These are phyloP conservation scores for Palloptera scutellata DNA, from an alignment of 2,888 invertebrate genomes.

Conservation along the genomic window DNA sequence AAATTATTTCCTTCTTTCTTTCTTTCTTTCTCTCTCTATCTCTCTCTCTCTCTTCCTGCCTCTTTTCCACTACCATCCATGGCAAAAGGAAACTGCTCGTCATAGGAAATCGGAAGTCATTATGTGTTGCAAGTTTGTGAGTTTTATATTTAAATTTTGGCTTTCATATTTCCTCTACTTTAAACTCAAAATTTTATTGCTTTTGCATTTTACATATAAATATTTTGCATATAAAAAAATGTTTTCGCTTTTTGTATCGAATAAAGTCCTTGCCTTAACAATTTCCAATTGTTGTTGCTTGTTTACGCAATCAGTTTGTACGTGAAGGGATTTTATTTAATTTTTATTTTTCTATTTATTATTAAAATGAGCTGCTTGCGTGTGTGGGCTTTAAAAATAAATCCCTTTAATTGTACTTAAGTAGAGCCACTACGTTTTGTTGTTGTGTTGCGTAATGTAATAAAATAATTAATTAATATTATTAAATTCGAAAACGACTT, in stretches of 20 bases:
- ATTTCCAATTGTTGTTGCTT: neutral
- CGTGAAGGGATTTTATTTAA: conserved; percentile 1
- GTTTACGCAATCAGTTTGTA: conserved; percentile 3
- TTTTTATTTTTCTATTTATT: conserved; percentile 3
- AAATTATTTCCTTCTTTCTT: conserved; percentile 11
- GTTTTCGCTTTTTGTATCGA: neutral
- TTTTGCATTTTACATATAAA: conserved; percentile 11
- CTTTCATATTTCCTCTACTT: neutral
- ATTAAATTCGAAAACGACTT: no score
- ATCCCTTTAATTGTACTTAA: no score
- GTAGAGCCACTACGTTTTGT: no score
- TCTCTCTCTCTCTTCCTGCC: no score
- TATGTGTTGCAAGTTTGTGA: neutral
- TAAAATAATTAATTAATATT: no score
- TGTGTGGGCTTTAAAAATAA: no score
- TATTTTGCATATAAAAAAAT: conserved; percentile 12
- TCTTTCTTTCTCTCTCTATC: neutral
- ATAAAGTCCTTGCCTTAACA: no score
- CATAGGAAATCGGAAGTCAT: conserved; percentile 15
- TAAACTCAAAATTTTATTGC: neutral
- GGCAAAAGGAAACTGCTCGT: neutral
- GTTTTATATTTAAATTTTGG: neutral
- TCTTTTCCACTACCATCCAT: no score
- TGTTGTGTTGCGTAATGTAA: no score
- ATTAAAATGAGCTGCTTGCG: neutral